These are phyloP conservation scores for Pogonocichla stellata DNA, from an alignment of 2,113 vertebrate genomes.

Conservation along the genomic window DNA sequence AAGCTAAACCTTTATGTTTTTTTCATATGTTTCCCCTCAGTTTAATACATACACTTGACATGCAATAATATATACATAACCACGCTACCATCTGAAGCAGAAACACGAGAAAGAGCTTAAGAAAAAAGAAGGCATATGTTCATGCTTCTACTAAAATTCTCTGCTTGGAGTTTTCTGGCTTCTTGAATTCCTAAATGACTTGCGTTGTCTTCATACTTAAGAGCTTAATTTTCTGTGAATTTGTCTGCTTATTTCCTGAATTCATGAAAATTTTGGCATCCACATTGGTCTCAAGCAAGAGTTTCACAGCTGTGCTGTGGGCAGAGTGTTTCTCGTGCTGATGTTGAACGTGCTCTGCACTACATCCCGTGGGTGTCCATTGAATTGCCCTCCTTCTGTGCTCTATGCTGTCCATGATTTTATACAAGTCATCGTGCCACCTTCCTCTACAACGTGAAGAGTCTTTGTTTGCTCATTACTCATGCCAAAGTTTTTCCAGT, in stretches of 20 bases:
- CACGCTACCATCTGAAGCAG: neutral
- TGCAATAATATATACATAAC: neutral
- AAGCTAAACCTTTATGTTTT: neutral
- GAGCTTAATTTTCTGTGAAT: neutral
- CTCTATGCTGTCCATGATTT: neutral
- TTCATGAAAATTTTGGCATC: neutral
- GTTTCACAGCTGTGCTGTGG: neutral
- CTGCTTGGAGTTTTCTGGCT: neutral
- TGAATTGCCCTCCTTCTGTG: neutral
- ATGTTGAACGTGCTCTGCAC: neutral
- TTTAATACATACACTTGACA: neutral
- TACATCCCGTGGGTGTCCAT: neutral
- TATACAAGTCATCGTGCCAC: rapidly evolving
- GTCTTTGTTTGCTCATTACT: neutral
- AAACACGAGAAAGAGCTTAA: neutral
- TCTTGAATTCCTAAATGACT: neutral
- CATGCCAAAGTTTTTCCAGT: neutral
- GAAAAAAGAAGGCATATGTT: neutral
- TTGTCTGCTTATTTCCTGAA: neutral
- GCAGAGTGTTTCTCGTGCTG: neutral
- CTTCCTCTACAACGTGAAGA: rapidly evolving
- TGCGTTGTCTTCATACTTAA: neutral
- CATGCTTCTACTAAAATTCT: neutral
- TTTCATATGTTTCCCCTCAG: neutral
- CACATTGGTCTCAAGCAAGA: neutral